Conservation (phyloP, 1,140 invertebrate species). For the Pachyrhynchus sulphureomaculatus region DNA sequence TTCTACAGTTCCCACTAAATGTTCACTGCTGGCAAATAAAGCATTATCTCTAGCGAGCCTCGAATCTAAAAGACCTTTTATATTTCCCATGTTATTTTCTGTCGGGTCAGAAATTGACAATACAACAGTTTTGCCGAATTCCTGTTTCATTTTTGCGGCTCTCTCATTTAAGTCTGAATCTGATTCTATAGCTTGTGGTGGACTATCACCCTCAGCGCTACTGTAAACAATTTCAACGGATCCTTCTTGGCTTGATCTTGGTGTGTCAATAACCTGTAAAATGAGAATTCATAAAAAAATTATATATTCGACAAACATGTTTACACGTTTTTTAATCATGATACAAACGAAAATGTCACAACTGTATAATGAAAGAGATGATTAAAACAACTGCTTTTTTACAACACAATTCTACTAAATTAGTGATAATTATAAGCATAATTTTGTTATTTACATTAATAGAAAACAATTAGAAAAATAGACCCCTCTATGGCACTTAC, state of each 20-base stretch:
- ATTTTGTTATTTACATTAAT: too few relatives aligned
- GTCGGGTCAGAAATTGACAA: not conserved
- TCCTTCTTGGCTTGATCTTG: slow-evolving; percentile 37
- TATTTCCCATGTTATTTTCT: not conserved
- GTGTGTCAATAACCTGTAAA: slow-evolving; percentile 23
- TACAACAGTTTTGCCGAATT: slow-evolving; percentile 48
- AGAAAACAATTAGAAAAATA: too few relatives aligned
- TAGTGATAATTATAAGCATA: too few relatives aligned
- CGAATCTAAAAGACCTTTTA: slow-evolving; percentile 36
- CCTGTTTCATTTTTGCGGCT: slow-evolving; percentile 53
- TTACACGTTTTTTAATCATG: not conserved
- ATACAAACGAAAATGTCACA: not conserved
- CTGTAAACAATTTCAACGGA: slow-evolving; percentile 49
- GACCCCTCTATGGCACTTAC: too few relatives aligned
- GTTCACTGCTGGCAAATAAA: slow-evolving; percentile 45
- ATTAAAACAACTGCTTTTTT: not conserved
- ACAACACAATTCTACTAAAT: too few relatives aligned
- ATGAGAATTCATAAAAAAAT: not conserved
- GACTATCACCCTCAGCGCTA: slow-evolving; percentile 50
- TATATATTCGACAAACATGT: not conserved
- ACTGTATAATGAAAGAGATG: not conserved
- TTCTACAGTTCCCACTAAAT: slow-evolving; percentile 49
- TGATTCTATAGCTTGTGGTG: slow-evolving; percentile 48
- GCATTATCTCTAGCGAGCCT: slow-evolving; percentile 34
- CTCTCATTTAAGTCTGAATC: slow-evolving; percentile 52